phyloP scores from a whole-genome alignment of 2,113 vertebrate species.

The Gymnarchus niloticus region DNA sequence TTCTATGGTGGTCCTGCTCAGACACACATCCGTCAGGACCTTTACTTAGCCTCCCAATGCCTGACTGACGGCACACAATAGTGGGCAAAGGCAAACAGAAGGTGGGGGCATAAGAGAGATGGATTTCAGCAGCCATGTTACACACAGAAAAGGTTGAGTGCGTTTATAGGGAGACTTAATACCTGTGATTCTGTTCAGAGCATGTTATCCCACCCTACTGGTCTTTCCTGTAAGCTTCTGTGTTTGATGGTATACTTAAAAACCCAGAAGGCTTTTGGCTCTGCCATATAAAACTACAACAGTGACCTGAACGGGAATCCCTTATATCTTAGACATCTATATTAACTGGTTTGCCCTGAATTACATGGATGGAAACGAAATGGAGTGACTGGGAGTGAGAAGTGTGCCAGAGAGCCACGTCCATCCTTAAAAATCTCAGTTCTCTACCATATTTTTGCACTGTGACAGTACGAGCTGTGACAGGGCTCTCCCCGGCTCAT shows the following conservation, averaged over 20 bases:
- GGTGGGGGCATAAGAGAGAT: no score
- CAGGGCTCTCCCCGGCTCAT: not conserved
- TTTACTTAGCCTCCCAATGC: conserved; percentile 26
- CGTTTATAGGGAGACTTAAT: not conserved
- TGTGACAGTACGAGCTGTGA: not conserved
- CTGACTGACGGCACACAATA: conserved; percentile 34
- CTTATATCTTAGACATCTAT: not conserved
- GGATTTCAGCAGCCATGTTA: no score
- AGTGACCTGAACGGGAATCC: not conserved
- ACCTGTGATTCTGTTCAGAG: conserved; percentile 25
- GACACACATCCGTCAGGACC: conserved; percentile 40
- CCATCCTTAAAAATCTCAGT: not conserved
- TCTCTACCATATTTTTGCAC: not conserved
- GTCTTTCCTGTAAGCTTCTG: no score
- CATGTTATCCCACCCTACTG: not conserved
- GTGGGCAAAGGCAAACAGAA: conserved; percentile 17
- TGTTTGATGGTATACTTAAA: not conserved
- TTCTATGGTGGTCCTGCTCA: conserved; percentile 34
- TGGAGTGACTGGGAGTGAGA: not conserved
- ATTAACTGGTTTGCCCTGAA: not conserved
- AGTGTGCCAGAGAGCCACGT: not conserved
- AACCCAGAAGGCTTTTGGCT: not conserved
- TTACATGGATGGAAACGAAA: not conserved
- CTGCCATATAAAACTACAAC: not conserved
- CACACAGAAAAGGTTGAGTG: not conserved